Conservation (phyloP, 2,888 invertebrate genomes). For the Physocephala rufipes region DNA sequence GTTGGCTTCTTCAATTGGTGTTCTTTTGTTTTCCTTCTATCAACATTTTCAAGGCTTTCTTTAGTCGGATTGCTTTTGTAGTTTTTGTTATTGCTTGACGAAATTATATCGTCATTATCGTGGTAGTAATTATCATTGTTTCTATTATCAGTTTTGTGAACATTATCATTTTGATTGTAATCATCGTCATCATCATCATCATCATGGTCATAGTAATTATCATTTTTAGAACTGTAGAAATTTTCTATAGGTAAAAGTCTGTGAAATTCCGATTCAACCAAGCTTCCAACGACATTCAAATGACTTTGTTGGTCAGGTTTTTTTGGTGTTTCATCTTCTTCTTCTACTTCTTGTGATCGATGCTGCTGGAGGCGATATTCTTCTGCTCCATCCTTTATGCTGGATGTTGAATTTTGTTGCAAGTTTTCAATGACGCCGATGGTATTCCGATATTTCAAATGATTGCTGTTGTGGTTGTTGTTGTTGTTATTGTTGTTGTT, state of each 20-base stretch:
- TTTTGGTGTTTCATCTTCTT: slow-evolving; percentile 31
- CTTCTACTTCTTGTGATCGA: background rate
- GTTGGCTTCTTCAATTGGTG: slow-evolving; percentile 39
- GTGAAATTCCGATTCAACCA: slow-evolving; percentile 59
- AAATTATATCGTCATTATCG: slow-evolving; percentile 2
- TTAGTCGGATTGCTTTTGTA: slow-evolving; percentile 23
- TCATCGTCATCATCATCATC: slow-evolving; percentile 3
- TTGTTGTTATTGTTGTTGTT: slow-evolving; percentile 32
- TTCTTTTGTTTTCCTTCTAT: slow-evolving; percentile 16
- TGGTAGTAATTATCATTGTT: slow-evolving; percentile 6
- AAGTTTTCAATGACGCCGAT: background rate
- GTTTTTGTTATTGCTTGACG: slow-evolving; percentile 19
- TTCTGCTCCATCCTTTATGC: slow-evolving; percentile 30
- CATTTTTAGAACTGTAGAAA: slow-evolving; percentile 23
- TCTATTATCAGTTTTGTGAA: slow-evolving; percentile 21
- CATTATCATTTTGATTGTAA: too few species aligned
- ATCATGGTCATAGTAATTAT: slow-evolving; percentile 18
- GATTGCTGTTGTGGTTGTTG: slow-evolving; percentile 38
- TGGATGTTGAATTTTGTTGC: too few species aligned
- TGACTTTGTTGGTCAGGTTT: slow-evolving; percentile 41
- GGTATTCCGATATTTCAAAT: background rate
- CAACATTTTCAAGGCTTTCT: slow-evolving; percentile 13
- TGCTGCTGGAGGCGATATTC: slow-evolving; percentile 24
- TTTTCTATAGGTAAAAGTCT: slow-evolving; percentile 45
- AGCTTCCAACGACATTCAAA: slow-evolving; percentile 55